Evolutionary conservation across 2,113 vertebrate genomes (phyloP).

Genomic region (Brachyhypopomus gauderio): DNA sequence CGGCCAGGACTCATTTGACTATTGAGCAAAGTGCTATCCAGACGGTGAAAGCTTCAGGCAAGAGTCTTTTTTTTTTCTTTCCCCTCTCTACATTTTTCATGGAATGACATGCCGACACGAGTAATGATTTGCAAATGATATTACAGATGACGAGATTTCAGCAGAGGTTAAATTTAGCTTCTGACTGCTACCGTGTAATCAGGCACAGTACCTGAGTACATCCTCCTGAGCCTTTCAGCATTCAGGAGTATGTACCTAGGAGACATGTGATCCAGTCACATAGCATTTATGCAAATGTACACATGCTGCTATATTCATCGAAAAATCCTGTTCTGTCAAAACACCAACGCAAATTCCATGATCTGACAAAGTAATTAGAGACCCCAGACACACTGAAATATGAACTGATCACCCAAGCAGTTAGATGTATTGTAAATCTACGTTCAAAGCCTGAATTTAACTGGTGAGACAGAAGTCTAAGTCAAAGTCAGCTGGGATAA

Average conservation of each 20-base stretch:
- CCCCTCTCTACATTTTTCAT: not conserved
- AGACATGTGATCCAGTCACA: not conserved
- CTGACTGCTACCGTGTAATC: not conserved
- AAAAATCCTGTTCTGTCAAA: too few species aligned
- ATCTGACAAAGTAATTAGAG: too few species aligned
- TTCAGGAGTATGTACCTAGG: not conserved
- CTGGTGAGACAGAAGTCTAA: too few species aligned
- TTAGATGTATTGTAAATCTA: too few species aligned
- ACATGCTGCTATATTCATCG: not conserved
- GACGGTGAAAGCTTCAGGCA: not conserved
- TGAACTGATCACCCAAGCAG: not conserved
- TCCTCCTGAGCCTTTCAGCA: not conserved
- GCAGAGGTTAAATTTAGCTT: not conserved
- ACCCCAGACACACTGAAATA: not conserved
- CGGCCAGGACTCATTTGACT: not conserved
- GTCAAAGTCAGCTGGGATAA: too few species aligned
- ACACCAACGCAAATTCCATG: too few species aligned
- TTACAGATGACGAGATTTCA: not conserved
- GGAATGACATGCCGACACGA: not conserved
- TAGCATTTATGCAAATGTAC: not conserved
- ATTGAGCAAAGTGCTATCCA: conserved; percentile 13
- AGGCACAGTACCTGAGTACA: not conserved
- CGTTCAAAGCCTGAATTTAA: too few species aligned
- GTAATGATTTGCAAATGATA: not conserved
- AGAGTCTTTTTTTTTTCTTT: not conserved